Evolutionary conservation across 2,113 vertebrate genomes (phyloP).

Genomic region (Saguinus midas): DNA sequence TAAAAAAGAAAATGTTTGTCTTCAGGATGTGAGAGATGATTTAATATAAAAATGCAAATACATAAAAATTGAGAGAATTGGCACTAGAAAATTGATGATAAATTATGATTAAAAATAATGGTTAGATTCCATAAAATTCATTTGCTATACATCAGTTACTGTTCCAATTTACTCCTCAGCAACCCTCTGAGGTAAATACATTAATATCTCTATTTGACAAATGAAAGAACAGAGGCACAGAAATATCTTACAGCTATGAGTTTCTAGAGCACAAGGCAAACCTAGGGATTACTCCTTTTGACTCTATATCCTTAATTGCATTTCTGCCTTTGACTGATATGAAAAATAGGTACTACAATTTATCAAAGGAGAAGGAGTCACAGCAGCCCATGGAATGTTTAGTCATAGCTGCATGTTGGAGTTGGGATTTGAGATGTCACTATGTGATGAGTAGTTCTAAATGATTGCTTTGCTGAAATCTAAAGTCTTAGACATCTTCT

Average conservation of each 20-base stretch:
- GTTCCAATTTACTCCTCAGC: background rate
- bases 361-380: background rate
- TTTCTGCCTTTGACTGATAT: background rate
- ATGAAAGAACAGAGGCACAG: background rate
- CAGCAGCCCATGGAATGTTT: background rate
- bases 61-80: background rate
- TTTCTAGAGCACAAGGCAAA: background rate
- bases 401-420: background rate
- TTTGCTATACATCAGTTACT: background rate
- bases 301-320: background rate
- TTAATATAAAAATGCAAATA: background rate
- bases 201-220: background rate
- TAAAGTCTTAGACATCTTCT: slow-evolving; percentile 15
- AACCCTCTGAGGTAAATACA: background rate
- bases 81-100: background rate
- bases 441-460: background rate
- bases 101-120: background rate
- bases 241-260: background rate
- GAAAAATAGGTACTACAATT: background rate
- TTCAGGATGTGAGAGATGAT: background rate
- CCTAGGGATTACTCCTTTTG: background rate
- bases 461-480: slow-evolving; percentile 9
- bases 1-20: background rate
- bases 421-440: background rate
- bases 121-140: background rate